Conservation (phyloP, 2,797 vertebrate genomes). For the Chrosomus eos region DNA sequence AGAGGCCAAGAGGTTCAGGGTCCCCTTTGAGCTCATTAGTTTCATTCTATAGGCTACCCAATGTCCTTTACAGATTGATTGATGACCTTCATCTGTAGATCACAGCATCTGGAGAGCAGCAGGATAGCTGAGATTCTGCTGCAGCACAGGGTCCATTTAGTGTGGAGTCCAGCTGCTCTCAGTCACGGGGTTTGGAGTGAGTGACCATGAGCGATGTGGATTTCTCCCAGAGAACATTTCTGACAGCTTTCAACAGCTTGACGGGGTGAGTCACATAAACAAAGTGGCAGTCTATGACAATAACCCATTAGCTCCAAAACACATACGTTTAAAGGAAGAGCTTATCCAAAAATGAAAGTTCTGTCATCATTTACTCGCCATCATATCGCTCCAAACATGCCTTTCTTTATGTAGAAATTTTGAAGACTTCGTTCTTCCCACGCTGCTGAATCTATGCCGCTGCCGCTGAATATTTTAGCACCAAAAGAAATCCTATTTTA, state of each 20-base stretch:
- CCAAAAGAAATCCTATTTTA: background rate
- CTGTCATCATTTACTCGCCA: background rate
- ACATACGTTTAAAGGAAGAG: conserved; percentile 12
- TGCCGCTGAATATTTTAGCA: background rate
- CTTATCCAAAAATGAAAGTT: background rate
- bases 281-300: conserved; percentile 42
- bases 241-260: conserved; percentile 53
- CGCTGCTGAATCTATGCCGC: background rate
- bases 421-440: background rate
- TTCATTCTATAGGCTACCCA: conserved; percentile 17
- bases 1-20: conserved; percentile 30
- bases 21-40: conserved; percentile 44
- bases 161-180: conserved; percentile 47
- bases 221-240: conserved; percentile 38
- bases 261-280: conserved; percentile 52
- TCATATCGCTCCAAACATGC: background rate
- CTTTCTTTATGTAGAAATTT: background rate
- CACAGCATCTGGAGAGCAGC: conserved; percentile 55
- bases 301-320: conserved; percentile 29
- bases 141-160: conserved; percentile 37
- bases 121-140: conserved; percentile 46
- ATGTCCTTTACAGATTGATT: conserved; percentile 51
- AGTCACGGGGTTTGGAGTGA: conserved; percentile 27
- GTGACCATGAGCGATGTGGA: conserved; percentile 49
- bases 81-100: conserved; percentile 49